Conservation (phyloP, 2,113 vertebrate genomes). For the Aspidoscelis tigris region DNA sequence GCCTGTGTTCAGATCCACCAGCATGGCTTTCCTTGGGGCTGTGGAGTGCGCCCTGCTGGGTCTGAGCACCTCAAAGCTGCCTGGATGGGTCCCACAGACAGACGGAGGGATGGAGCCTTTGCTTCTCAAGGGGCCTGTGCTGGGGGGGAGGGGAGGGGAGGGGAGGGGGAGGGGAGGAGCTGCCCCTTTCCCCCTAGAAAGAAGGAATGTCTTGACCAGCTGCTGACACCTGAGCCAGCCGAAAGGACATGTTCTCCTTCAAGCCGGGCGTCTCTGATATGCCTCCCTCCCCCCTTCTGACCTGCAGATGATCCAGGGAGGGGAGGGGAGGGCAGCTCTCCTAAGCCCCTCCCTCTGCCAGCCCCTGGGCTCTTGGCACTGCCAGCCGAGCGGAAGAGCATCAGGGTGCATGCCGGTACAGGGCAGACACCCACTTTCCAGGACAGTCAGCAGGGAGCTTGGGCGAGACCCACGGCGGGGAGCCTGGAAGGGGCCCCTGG, state of each 20-base stretch:
- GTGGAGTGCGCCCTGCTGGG: not conserved
- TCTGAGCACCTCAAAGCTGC: not conserved
- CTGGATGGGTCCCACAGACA: not conserved
- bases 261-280: not conserved
- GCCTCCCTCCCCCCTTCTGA: not conserved
- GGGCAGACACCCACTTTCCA: too few relatives aligned
- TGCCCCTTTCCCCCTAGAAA: too few relatives aligned
- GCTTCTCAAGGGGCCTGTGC: not conserved
- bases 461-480: too few relatives aligned
- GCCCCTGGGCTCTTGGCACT: too few relatives aligned
- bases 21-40: not conserved
- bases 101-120: not conserved
- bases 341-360: too few relatives aligned
- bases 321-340: too few relatives aligned
- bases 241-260: not conserved
- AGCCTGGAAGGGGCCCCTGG: too few relatives aligned
- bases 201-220: not conserved
- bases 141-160: not conserved
- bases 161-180: not conserved
- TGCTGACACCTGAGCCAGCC: constrained; percentile 1
- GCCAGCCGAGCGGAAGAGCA: too few relatives aligned
- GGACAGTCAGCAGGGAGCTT: too few relatives aligned
- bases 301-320: not conserved
- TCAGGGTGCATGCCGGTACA: too few relatives aligned
- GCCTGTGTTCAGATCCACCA: too few relatives aligned